Evolutionary conservation across 92 coral and sea anemone species (phyloP).

Genomic region (Metridium senile): DNA sequence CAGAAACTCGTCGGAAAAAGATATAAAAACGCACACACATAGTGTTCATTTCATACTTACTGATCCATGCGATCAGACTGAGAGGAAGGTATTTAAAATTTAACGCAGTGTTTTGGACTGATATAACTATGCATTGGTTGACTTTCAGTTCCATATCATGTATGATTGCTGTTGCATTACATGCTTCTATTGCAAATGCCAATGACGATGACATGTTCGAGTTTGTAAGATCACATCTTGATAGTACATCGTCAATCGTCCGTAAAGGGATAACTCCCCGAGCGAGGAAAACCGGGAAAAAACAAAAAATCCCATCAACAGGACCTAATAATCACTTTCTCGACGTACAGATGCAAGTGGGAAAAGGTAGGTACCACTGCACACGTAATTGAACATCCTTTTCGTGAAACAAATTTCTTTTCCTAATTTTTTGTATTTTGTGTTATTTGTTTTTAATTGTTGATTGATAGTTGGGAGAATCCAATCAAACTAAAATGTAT

Average conservation of each 20-base stretch:
- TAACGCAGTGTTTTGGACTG: too few species aligned
- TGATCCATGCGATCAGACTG: too few species aligned
- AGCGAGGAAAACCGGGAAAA: slow-evolving; percentile 1
- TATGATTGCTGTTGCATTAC: neutral
- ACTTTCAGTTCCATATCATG: neutral
- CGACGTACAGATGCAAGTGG: slow-evolving; percentile 46
- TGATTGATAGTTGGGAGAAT: too few species aligned
- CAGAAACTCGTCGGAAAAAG: neutral
- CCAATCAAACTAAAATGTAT: too few species aligned
- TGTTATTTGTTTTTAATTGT: too few species aligned
- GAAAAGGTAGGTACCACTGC: slow-evolving; percentile 24
- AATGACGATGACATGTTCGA: slow-evolving; percentile 32
- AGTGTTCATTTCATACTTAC: neutral
- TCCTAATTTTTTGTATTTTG: neutral
- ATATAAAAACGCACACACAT: neutral
- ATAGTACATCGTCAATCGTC: slow-evolving; percentile 14
- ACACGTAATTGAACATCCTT: neutral
- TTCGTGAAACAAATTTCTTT: neutral
- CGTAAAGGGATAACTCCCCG: slow-evolving; percentile 2
- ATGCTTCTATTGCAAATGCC: neutral
- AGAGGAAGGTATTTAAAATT: too few species aligned
- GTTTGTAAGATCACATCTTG: slow-evolving; percentile 21
- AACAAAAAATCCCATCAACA: neutral
- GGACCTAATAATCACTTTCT: slow-evolving; percentile 44
- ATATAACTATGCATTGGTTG: neutral